Evolutionary conservation across 2,113 vertebrate species (phyloP), one percentile per base, ranked within the genome.

Genomic region (Menidia beryllina): DNA sequence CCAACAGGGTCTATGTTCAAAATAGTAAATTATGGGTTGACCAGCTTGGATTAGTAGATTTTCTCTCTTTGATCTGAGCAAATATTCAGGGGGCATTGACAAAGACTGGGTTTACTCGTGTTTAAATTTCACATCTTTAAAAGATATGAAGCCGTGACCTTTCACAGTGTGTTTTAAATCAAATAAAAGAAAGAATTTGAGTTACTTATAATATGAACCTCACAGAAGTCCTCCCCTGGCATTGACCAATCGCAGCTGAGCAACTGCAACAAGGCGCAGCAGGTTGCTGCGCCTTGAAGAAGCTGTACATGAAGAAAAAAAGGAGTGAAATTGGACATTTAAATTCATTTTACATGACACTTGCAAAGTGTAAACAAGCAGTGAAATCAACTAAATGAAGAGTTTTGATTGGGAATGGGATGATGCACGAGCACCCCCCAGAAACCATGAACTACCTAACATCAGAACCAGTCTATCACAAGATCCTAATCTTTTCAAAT

Each of bases 21-120:
- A 66, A 20, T 13, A 8, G 66, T 52, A 30, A 65, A 77, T 68
- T 34, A 54, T 26, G 27, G 52, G 43, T 50, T 54, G 56, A 51
- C n/a, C 53, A 36, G 30, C 43, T 57, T 20, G 47, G 15, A 67
- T 73, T 39, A 25, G 23, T 13, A 64, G 51, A 58, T 55, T 64
- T 8, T 48, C 15, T 43, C 10, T 34, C 49, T 53, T 55, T 63
- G 63, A 62, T 75, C 53, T 48, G 69, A 77, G 49, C 2, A 62
- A 30, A 24, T 15, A 26, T 41, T 69, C 2, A 36, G 21, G 60
- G 39, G 17, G 4, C 14, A 51, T 68, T 59, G 48, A 26, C 45
- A 63, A 45, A 45, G 17, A 19, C 30, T 45, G 41, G 41, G 19
- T 36, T 20, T 12, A 9, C 11, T 27, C 13, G 19, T 10, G 26